These are phyloP conservation scores for Ophion costatus DNA, from an alignment of 2,888 invertebrate genomes.

Conservation along the genomic window DNA sequence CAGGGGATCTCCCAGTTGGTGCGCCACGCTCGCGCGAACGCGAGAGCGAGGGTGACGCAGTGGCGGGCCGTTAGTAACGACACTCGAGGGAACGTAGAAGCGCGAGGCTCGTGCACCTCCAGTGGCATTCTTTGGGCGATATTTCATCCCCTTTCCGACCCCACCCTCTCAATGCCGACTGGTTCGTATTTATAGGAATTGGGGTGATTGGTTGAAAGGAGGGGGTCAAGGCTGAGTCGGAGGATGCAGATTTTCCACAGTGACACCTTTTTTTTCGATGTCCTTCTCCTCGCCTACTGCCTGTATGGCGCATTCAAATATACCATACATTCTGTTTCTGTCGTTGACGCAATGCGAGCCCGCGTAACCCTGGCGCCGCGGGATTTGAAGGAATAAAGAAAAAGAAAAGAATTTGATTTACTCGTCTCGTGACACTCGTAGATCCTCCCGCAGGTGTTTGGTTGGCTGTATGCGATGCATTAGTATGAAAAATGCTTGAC, in stretches of 20 bases:
- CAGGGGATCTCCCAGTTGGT: constrained; percentile 41
- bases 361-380: constrained; percentile 69
- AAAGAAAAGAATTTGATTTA: constrained; percentile 80
- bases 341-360: constrained; percentile 61
- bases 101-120: constrained; percentile 54
- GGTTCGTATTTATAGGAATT: constrained; percentile 76
- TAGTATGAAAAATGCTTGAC: constrained; percentile 10
- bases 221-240: constrained; percentile 37
- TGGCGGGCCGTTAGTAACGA: constrained; percentile 75
- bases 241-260: constrained; percentile 9
- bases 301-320: constrained; percentile 52
- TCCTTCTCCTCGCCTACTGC: constrained; percentile 14
- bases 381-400: constrained; percentile 76
- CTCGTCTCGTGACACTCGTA: constrained; percentile 80
- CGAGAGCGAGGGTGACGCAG: constrained; percentile 59
- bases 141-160: constrained; percentile 60
- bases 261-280: constrained; percentile 34
- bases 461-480: neutral
- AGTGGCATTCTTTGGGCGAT: constrained; percentile 56
- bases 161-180: constrained; percentile 58
- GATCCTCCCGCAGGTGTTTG: constrained; percentile 67
- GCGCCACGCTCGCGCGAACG: constrained; percentile 31
- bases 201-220: neutral
- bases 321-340: constrained; percentile 38
- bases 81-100: constrained; percentile 74